phyloP scores from a whole-genome alignment of 37 sponge, comb jelly and placozoan genomes.

The Haliclona indistincta region DNA sequence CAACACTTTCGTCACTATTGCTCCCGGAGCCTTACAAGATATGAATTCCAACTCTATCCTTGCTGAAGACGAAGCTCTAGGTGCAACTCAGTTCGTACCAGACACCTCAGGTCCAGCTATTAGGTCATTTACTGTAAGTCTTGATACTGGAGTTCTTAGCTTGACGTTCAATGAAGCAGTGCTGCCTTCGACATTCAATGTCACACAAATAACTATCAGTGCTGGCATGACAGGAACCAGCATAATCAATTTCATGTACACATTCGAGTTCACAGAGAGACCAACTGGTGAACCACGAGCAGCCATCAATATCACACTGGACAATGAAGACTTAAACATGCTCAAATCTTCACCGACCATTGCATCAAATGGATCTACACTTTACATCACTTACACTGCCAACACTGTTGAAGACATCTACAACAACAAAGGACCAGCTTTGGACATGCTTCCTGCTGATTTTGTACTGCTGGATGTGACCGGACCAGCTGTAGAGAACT shows the following conservation, averaged over 20 bases:
- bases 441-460: constrained; percentile 9
- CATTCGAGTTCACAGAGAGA: constrained; percentile 22
- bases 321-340: constrained; percentile 51
- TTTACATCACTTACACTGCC: constrained; percentile 48
- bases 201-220: constrained; percentile 33
- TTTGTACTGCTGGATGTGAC: constrained; percentile 49
- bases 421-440: constrained; percentile 58
- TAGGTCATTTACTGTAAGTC: constrained; percentile 57
- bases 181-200: constrained; percentile 50
- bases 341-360: constrained; percentile 72
- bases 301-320: constrained; percentile 34
- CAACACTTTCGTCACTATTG: constrained; percentile 73
- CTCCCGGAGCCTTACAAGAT: constrained; percentile 64
- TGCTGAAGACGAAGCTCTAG: constrained; percentile 7
- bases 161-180: constrained; percentile 84
- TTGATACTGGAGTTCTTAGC: constrained; percentile 42
- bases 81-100: constrained; percentile 24
- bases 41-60: constrained; percentile 48
- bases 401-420: constrained; percentile 71
- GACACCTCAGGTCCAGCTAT: constrained; percentile 68
- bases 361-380: constrained; percentile 26
- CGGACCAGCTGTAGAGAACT: constrained; percentile 48
- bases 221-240: constrained; percentile 11
- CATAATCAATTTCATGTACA: background rate
- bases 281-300: constrained; percentile 51